A percentile compares a stretch with the other conserved stretches of the same genome.
Evolutionary conservation across 2,113 vertebrate species (phyloP).

Genomic region (Callaeas wilsoni): DNA sequence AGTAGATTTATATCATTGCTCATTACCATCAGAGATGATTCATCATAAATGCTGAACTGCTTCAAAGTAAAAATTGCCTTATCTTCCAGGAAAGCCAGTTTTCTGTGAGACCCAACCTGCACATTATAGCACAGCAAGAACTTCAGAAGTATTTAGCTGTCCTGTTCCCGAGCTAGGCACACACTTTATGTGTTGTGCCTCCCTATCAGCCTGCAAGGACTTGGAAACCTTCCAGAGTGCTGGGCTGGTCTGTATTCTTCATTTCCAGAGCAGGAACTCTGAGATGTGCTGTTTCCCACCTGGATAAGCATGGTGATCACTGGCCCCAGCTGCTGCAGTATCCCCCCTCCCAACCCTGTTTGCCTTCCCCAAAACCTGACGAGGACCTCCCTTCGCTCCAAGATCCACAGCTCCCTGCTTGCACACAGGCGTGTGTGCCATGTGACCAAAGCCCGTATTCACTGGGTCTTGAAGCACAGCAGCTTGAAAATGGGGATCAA

Average conservation of each 20-base stretch:
- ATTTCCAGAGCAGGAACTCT: not conserved
- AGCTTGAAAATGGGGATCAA: not conserved
- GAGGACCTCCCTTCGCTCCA: not conserved
- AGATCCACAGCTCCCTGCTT: not conserved
- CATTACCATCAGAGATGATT: not conserved
- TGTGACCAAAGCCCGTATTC: not conserved
- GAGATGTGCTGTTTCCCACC: not conserved
- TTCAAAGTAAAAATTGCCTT: not conserved
- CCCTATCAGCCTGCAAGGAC: not conserved
- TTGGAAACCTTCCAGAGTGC: not conserved
- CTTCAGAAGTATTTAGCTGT: not conserved
- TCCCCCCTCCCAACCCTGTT: accelerated
- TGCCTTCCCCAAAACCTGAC: not conserved
- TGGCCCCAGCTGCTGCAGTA: not conserved
- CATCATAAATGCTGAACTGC: not conserved
- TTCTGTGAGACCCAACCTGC: not conserved
- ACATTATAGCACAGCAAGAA: not conserved
- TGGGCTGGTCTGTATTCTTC: not conserved
- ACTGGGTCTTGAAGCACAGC: not conserved
- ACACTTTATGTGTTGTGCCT: not conserved
- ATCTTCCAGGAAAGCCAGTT: not conserved
- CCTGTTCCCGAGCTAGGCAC: accelerated
- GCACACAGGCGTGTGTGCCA: not conserved
- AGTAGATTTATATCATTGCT: not conserved
- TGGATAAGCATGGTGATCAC: not conserved